A percentile compares a stretch with the other conserved stretches of the same genome.
Conservation (phyloP, 2,888 invertebrate species). For the Drosophila testacea region DNA sequence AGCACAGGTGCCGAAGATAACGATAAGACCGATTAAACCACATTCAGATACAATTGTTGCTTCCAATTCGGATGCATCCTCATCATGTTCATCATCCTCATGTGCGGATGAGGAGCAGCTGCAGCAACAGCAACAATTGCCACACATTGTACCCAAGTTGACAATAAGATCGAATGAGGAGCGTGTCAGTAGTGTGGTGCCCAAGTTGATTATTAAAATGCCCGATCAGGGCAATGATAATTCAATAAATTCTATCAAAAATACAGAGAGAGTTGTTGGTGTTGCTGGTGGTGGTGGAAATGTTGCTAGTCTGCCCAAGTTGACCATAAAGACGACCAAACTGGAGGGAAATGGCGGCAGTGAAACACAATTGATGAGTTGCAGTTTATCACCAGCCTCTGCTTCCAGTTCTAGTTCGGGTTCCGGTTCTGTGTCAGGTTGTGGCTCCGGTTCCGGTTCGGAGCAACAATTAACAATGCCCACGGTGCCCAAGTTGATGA, state of each 20-base stretch:
- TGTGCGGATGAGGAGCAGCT: slow-evolving; percentile 66
- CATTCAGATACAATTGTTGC: slow-evolving; percentile 43
- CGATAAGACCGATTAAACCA: slow-evolving; percentile 79
- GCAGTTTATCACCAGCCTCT: slow-evolving; percentile 81
- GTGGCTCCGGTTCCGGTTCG: slow-evolving; percentile 41
- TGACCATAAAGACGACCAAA: slow-evolving; percentile 86
- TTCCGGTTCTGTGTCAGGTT: slow-evolving; percentile 45
- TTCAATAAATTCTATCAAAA: background rate
- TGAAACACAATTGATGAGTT: slow-evolving; percentile 80
- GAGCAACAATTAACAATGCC: slow-evolving; percentile 79
- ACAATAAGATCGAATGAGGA: slow-evolving; percentile 84
- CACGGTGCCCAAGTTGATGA: slow-evolving; percentile 87
- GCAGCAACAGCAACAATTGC: slow-evolving; percentile 43
- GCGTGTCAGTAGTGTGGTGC: slow-evolving; percentile 82
- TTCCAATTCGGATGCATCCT: slow-evolving; percentile 67
- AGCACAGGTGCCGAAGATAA: slow-evolving; percentile 77
- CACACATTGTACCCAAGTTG: slow-evolving; percentile 85
- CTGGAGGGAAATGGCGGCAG: slow-evolving; percentile 74
- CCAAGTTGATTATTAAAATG: slow-evolving; percentile 85
- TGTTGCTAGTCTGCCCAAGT: slow-evolving; percentile 85
- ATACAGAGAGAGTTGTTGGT: background rate
- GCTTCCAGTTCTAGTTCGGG: slow-evolving; percentile 54
- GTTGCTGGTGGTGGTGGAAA: background rate
- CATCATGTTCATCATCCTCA: slow-evolving; percentile 80
- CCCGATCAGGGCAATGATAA: slow-evolving; percentile 53